A percentile compares a stretch with the other conserved stretches of the same genome.
phyloP scores from a whole-genome alignment of 2,888 invertebrate species.

The Macrophya alboannulata region DNA sequence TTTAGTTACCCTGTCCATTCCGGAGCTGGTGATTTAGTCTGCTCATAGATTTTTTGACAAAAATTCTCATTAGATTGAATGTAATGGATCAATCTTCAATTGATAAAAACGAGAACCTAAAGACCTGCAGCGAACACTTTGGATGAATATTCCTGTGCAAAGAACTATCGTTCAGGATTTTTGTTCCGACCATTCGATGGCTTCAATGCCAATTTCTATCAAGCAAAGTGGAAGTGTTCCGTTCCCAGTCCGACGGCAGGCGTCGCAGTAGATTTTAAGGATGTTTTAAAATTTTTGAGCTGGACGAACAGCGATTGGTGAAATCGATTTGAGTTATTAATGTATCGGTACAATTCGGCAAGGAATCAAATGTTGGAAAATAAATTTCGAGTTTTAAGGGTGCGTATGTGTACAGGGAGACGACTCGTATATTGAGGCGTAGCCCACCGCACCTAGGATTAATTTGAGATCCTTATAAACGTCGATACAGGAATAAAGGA shows the following conservation, averaged over 20 bases:
- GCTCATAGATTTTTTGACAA: not conserved
- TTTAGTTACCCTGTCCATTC: not conserved
- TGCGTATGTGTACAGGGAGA: too few species aligned
- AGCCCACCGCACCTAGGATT: slow-evolving; percentile 8
- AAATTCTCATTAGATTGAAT: not conserved
- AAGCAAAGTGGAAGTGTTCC: not conserved
- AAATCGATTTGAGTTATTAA: not conserved
- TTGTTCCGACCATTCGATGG: not conserved
- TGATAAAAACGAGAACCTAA: not conserved
- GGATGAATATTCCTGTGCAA: not conserved
- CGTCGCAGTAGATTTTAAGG: slow-evolving; percentile 4
- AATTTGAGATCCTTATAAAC: slow-evolving; percentile 7
- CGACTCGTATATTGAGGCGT: not conserved
- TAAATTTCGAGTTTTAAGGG: not conserved
- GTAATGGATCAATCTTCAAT: not conserved
- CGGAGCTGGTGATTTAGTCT: not conserved
- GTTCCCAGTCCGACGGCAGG: slow-evolving; percentile 30
- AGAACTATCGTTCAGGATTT: not conserved
- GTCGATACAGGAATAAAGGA: slow-evolving; percentile 9
- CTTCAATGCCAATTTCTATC: not conserved
- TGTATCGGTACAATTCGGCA: not conserved
- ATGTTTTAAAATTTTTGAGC: not conserved
- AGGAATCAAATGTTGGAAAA: not conserved
- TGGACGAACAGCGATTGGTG: not conserved
- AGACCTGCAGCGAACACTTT: not conserved